Percentiles rank a stretch among this genome's conserved stretches.
phyloP scores from a whole-genome alignment of 2,113 vertebrate species.

The Ahaetulla prasina region DNA sequence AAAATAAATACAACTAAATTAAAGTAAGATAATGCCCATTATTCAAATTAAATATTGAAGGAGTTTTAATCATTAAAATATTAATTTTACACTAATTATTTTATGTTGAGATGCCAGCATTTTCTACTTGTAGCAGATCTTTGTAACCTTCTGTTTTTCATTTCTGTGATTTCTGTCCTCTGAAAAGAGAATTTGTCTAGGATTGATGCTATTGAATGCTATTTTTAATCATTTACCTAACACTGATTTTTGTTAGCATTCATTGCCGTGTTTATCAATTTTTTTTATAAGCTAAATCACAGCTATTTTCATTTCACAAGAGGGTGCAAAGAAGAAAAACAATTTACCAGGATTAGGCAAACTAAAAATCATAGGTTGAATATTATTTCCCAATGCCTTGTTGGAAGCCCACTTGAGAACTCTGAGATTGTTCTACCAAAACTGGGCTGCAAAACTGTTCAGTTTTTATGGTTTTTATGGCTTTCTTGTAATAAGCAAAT shows the following conservation, averaged over 20 bases:
- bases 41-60: not conserved
- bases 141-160: not conserved
- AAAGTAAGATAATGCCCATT: not conserved
- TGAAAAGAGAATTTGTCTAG: not conserved
- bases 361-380: not conserved
- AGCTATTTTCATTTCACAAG: not conserved
- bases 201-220: no score
- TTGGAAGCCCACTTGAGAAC: not conserved
- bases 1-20: not conserved
- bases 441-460: not conserved
- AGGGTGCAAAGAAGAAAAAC: not conserved
- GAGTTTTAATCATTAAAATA: not conserved
- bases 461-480: not conserved
- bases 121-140: not conserved
- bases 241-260: not conserved
- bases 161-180: not conserved
- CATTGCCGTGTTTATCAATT: not conserved
- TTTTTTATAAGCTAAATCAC: not conserved
- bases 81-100: conserved; percentile 1
- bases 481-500: not conserved
- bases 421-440: not conserved
- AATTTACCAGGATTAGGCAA: not conserved
- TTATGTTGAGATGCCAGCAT: not conserved
- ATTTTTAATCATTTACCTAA: not conserved
- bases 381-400: not conserved